phyloP scores from a whole-genome alignment of 2,888 invertebrate species.

The Drosophila nr. perissopoda region DNA sequence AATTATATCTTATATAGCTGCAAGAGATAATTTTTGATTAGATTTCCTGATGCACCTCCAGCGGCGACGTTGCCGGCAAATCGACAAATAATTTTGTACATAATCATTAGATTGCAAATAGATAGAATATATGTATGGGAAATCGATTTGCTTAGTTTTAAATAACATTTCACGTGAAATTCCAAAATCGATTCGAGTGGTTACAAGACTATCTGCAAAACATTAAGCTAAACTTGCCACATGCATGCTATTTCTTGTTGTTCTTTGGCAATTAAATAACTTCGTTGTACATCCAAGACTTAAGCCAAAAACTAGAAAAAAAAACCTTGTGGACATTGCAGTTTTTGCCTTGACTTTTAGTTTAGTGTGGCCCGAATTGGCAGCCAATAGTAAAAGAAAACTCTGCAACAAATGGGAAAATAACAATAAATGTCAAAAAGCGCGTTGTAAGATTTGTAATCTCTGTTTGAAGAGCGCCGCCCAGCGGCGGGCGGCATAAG shows the following conservation, averaged over 20 bases:
- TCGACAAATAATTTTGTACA: neutral
- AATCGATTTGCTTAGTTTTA: neutral
- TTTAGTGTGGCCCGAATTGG: constrained; percentile 12
- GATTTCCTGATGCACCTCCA: neutral
- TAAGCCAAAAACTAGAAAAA: neutral
- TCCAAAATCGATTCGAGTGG: neutral
- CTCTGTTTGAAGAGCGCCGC: constrained; percentile 47
- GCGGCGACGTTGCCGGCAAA: too few relatives aligned
- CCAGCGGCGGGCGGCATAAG: constrained; percentile 29
- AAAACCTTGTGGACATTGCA: neutral
- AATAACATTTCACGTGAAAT: too few relatives aligned
- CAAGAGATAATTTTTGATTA: neutral
- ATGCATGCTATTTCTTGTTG: neutral
- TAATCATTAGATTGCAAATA: neutral
- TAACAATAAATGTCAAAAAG: constrained; percentile 31
- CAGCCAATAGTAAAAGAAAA: constrained; percentile 11
- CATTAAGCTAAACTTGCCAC: neutral
- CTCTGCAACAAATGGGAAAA: constrained; percentile 8
- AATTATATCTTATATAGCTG: neutral
- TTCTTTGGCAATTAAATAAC: neutral
- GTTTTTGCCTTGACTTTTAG: neutral
- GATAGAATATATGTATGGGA: neutral
- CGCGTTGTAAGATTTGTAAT: constrained; percentile 41
- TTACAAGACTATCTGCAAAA: neutral
- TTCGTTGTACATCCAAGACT: neutral